These are phyloP conservation scores for Mactromeris polynyma DNA, from an alignment of 2,888 invertebrate genomes.

Conservation along the genomic window DNA sequence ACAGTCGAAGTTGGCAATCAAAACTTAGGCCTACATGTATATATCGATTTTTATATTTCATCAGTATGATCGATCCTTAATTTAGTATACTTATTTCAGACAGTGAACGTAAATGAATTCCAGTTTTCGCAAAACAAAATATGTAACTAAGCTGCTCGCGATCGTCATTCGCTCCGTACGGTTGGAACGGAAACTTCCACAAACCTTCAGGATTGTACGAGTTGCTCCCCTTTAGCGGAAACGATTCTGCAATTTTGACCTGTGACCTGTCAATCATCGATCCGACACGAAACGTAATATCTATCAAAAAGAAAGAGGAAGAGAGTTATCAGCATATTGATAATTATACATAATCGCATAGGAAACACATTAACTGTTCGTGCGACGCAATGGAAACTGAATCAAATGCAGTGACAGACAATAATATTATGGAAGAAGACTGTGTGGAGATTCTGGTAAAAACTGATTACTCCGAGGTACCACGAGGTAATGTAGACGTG, in stretches of 20 bases:
- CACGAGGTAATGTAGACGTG: conserved; percentile 15
- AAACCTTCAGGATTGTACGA: background rate
- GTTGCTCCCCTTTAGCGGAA: conserved; percentile 46
- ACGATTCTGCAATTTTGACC: conserved; percentile 42
- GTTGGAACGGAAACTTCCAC: background rate
- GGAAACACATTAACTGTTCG: background rate
- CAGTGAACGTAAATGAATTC: no score
- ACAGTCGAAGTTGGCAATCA: no score
- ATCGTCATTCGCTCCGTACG: no score
- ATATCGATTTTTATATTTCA: no score
- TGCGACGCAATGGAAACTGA: background rate
- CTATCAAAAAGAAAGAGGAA: conserved; percentile 21
- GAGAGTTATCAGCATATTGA: background rate
- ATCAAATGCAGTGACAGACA: background rate
- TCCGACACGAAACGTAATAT: conserved; percentile 39
- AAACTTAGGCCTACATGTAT: no score
- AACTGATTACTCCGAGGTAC: conserved; percentile 37
- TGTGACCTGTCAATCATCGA: conserved; percentile 47
- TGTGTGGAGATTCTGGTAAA: conserved; percentile 48
- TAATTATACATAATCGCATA: background rate
- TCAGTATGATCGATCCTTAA: no score
- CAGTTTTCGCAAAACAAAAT: no score
- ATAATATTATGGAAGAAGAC: conserved; percentile 28
- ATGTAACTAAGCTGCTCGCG: no score
- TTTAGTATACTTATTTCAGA: no score